Percentiles rank a stretch among this genome's conserved stretches.
Conservation (phyloP, 2,113 vertebrate genomes). For the Tursiops truncatus region DNA sequence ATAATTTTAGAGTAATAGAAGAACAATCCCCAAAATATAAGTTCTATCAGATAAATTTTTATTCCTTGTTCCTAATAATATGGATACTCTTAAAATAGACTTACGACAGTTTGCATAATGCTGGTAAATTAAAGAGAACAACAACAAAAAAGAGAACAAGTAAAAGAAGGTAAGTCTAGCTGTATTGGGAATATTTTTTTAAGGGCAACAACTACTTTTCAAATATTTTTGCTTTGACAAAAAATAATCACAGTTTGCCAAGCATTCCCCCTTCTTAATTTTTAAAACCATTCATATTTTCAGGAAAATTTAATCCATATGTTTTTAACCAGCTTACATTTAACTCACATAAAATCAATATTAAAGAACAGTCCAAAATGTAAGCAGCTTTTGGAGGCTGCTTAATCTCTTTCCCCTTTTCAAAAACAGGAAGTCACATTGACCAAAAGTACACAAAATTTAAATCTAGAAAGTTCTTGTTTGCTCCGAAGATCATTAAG, state of each 20-base stretch:
- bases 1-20: constrained; percentile 47
- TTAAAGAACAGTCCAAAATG: constrained; percentile 33
- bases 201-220: constrained; percentile 54
- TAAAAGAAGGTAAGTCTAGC: neutral
- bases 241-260: constrained; percentile 44
- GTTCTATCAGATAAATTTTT: constrained; percentile 41
- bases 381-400: constrained; percentile 37
- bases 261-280: constrained; percentile 47
- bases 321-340: constrained; percentile 57
- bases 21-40: neutral
- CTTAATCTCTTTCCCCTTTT: constrained; percentile 6
- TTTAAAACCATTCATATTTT: constrained; percentile 60
- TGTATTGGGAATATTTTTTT: neutral
- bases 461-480: constrained; percentile 44
- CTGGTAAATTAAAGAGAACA: constrained; percentile 10
- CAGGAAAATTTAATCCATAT: constrained; percentile 53
- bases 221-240: constrained; percentile 55
- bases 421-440: constrained; percentile 52
- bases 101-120: neutral
- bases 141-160: neutral
- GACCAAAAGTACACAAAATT: constrained; percentile 47
- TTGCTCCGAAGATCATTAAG: constrained; percentile 35
- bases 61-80: constrained; percentile 20
- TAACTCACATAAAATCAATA: constrained; percentile 55
- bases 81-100: constrained; percentile 25